phyloP scores from a whole-genome alignment of 2,888 invertebrate genomes.

The Synergus umbraculus region DNA sequence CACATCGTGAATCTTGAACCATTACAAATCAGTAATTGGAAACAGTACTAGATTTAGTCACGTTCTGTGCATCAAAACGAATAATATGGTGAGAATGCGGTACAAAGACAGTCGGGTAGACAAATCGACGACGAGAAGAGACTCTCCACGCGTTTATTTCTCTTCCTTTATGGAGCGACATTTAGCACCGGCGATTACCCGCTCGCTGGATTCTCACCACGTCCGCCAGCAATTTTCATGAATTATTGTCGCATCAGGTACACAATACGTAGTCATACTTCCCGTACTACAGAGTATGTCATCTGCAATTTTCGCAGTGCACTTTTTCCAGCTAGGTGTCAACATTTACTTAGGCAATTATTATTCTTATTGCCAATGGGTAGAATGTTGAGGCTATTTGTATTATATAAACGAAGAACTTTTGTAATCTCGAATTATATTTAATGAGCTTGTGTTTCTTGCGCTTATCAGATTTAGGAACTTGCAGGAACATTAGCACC shows the following conservation, averaged over 20 bases:
- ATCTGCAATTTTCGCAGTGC: constrained; percentile 15
- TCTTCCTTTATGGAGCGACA: constrained; percentile 47
- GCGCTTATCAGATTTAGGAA: neutral
- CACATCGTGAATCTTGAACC: neutral
- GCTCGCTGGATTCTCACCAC: constrained; percentile 47
- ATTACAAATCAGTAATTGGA: constrained; percentile 14
- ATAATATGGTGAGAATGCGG: constrained; percentile 32
- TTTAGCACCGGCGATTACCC: constrained; percentile 52
- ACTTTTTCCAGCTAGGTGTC: neutral
- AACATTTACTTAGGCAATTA: neutral
- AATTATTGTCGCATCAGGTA: constrained; percentile 48
- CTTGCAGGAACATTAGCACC: constrained; percentile 1
- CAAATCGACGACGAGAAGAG: constrained; percentile 21
- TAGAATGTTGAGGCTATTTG: neutral
- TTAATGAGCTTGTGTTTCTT: constrained; percentile 1
- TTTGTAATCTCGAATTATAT: neutral
- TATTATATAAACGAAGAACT: neutral
- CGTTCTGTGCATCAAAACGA: constrained; percentile 9
- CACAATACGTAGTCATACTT: constrained; percentile 32
- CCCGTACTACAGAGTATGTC: neutral
- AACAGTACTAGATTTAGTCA: constrained; percentile 8
- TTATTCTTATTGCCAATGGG: neutral
- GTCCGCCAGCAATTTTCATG: constrained; percentile 51
- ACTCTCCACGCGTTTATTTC: constrained; percentile 43
- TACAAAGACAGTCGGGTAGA: constrained; percentile 26